Conservation (phyloP, 2,113 vertebrate species). For the Solea senegalensis region DNA sequence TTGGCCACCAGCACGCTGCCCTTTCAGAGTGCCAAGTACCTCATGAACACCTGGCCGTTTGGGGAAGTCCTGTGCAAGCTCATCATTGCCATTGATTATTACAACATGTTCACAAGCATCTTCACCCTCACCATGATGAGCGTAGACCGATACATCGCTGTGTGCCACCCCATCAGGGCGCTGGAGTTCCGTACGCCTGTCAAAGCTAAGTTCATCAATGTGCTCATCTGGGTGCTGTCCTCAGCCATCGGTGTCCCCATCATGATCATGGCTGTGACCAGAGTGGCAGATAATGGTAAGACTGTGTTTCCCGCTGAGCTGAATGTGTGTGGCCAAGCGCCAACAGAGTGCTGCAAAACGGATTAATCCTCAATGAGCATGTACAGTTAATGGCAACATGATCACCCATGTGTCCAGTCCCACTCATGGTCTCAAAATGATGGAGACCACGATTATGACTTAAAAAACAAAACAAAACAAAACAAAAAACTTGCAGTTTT, state of each 20-base stretch:
- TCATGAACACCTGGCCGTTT: conserved; percentile 95
- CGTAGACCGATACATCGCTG: conserved; percentile 92
- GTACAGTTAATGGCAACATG: not conserved
- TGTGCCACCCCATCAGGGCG: conserved; percentile 93
- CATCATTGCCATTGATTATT: conserved; percentile 95
- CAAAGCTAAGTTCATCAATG: conserved; percentile 95
- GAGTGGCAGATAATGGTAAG: conserved; percentile 83
- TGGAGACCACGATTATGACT: too few relatives aligned
- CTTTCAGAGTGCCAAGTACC: conserved; percentile 95
- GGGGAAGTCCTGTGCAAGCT: conserved; percentile 92
- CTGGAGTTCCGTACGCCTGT: conserved; percentile 90
- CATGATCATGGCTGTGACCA: conserved; percentile 93
- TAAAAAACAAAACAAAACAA: too few relatives aligned
- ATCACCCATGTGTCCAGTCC: not conserved
- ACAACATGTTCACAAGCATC: conserved; percentile 99
- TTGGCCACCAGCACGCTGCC: conserved; percentile 95
- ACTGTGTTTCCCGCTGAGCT: not conserved
- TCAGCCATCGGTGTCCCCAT: conserved; percentile 92
- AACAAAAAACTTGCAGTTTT: too few relatives aligned
- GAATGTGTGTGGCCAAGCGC: too few relatives aligned
- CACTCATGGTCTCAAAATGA: not conserved
- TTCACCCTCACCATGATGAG: conserved; percentile 99
- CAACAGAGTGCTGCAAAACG: not conserved
- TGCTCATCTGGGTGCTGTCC: conserved; percentile 94
- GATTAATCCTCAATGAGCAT: not conserved